Percentiles rank a stretch among this genome's conserved stretches.
Conservation (phyloP, 2,113 vertebrate species). For the Emydocephalus ijimae region DNA sequence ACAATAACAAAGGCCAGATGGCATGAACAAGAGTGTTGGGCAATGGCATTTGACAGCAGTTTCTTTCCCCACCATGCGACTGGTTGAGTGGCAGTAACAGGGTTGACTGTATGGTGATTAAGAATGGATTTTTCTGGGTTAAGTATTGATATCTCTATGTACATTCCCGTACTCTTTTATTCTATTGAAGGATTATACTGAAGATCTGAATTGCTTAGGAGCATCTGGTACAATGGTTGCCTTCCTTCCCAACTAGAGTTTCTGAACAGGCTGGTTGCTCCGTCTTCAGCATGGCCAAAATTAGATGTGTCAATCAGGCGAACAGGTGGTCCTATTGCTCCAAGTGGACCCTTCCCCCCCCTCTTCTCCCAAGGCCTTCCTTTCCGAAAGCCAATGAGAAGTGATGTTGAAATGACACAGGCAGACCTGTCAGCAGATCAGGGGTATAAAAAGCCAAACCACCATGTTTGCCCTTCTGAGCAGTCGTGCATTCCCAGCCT, state of each 20-base stretch:
- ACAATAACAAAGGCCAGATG: conserved; percentile 16
- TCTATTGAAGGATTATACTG: neutral
- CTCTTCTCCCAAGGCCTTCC: conserved; percentile 68
- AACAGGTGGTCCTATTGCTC: conserved; percentile 72
- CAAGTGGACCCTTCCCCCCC: conserved; percentile 61
- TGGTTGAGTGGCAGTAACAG: conserved; percentile 30
- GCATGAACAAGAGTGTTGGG: conserved; percentile 43
- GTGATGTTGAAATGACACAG: conserved; percentile 52
- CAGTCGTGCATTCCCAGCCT: conserved; percentile 98
- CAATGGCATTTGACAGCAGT: conserved; percentile 68
- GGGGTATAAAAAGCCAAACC: conserved; percentile 85
- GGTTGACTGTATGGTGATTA: conserved; percentile 2
- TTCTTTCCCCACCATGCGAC: conserved; percentile 10
- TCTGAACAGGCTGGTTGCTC: conserved; percentile 46
- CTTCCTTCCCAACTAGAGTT: conserved; percentile 1
- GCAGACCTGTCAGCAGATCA: conserved; percentile 71
- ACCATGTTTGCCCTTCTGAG: conserved; percentile 82
- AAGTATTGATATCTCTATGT: neutral
- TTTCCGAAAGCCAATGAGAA: conserved; percentile 75
- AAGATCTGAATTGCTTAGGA: conserved; percentile 15
- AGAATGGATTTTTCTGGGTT: neutral
- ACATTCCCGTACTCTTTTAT: neutral
- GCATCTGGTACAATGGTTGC: neutral
- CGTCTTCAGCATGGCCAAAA: conserved; percentile 62
- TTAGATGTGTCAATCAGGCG: conserved; percentile 71